Percentiles rank a stretch among this genome's conserved stretches.
These are phyloP conservation scores for Phymorhynchus buccinoides DNA, from an alignment of 1,140 invertebrate species.

Conservation along the genomic window DNA sequence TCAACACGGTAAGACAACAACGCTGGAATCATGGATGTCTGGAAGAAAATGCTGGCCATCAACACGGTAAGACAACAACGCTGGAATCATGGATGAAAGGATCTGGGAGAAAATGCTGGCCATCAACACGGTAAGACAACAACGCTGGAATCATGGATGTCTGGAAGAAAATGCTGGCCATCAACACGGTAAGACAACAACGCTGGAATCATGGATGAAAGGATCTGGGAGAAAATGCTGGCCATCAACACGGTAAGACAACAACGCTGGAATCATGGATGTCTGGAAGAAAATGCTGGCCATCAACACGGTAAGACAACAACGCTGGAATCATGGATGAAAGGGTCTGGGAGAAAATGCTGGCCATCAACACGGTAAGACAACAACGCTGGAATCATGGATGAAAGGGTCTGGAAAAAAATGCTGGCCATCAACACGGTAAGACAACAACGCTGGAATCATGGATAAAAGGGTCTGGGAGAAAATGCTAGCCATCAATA, in stretches of 20 bases:
- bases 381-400: slow-evolving; percentile 44
- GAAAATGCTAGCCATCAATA: slow-evolving; percentile 30
- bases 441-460: slow-evolving; percentile 46
- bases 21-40: slow-evolving; percentile 40
- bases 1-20: slow-evolving; percentile 35
- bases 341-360: slow-evolving; percentile 35
- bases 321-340: slow-evolving; percentile 46
- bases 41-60: slow-evolving; percentile 36
- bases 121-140: slow-evolving; percentile 21
- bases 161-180: slow-evolving; percentile 39
- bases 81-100: slow-evolving; percentile 40
- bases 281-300: slow-evolving; percentile 39
- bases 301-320: slow-evolving; percentile 21
- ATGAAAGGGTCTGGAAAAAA: slow-evolving; percentile 38
- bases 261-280: slow-evolving; percentile 45
- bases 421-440: slow-evolving; percentile 29
- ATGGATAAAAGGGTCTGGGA: slow-evolving; percentile 36
- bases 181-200: slow-evolving; percentile 35
- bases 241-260: slow-evolving; percentile 5
- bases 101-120: slow-evolving; percentile 39
- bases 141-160: slow-evolving; percentile 42
- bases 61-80: slow-evolving; percentile 38
- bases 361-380: slow-evolving; percentile 24
- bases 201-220: slow-evolving; percentile 43
- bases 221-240: slow-evolving; percentile 38